Base-by-base conservation (phyloP, 2,113 vertebrate species). In the Cavia porcellus region DNA sequence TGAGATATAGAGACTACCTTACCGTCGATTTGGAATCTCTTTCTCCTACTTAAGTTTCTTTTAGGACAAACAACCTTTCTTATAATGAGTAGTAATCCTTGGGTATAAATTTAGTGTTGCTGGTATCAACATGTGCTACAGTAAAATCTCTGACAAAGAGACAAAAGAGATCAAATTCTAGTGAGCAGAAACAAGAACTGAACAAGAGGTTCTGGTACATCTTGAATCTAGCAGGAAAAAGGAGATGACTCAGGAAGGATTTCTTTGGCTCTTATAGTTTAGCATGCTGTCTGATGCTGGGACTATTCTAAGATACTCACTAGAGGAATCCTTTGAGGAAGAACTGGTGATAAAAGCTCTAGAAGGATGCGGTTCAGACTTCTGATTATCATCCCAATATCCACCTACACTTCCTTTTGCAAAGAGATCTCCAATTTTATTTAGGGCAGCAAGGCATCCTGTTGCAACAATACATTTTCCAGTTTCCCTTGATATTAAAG, bases 281-380 rank as follows among this genome's bases (percentile, higher is more conserved):
- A 62, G 47, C 32, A 92, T 66, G 25, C 28, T 30, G 62, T 12
- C 20, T 75, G 87, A 83, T 42, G n/a, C 62, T 52, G n/a, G 47
- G 25, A 92, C 59, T 86, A 83, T 74, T 74, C 28, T 68, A 45
- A 42, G 3, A 80, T 45, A 81, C 0, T n/a, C 68, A 84, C 30
- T 70, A 81, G 94, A 59, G 19, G 20, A 79, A 68, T 9, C 42
- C 32, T 96, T 77, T 70, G 47, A 93, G 68, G 38, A 89, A 95
- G 13, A 85, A 81, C 10, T 87, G 45, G 61, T 93, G 59, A 66
- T 30, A 94, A 84, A 96, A 95, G 55, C 64, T 84, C n/a, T 81
- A 90, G 59, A 52, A 87, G 24, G 10, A 1, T 79, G 74, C 28
- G 47, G 12, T 35, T 75, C 47, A 75, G n/a, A 85, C 52, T 91